phyloP scores from a whole-genome alignment of 2,797 vertebrate genomes.

The Spatula clypeata region DNA sequence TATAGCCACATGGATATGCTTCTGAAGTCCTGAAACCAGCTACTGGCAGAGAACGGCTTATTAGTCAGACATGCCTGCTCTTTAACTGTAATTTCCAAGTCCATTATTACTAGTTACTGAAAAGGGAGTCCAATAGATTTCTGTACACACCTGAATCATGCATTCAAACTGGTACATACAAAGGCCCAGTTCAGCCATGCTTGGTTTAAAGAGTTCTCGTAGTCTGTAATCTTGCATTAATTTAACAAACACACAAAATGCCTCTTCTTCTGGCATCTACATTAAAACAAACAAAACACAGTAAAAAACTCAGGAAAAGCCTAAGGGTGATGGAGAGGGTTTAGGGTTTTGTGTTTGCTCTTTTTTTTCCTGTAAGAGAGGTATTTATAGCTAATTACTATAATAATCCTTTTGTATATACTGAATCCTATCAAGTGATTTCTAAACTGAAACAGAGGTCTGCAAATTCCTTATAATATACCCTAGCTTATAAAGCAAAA shows the following conservation, averaged over 20 bases:
- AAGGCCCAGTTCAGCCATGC: constrained; percentile 98
- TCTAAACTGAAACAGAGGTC: not conserved
- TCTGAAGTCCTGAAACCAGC: not conserved
- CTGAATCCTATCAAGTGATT: not conserved
- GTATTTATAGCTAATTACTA: not conserved
- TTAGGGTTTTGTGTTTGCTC: not conserved
- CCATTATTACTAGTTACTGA: not conserved
- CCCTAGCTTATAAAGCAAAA: not conserved
- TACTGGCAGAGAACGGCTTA: not conserved
- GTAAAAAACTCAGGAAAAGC: not conserved
- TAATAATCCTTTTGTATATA: not conserved
- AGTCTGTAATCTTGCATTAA: constrained; percentile 99
- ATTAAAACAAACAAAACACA: constrained; percentile 31
- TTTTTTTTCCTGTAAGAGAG: not conserved
- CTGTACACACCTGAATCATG: constrained; percentile 96
- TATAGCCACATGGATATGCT: not conserved
- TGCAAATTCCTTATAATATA: not conserved
- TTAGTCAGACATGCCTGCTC: not conserved
- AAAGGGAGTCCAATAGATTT: constrained; percentile 15
- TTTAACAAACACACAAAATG: constrained; percentile 99
- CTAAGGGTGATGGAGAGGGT: not conserved
- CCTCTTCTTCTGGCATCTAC: constrained; percentile 99
- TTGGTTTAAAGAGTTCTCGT: constrained; percentile 98
- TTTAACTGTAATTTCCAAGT: not conserved
- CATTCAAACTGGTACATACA: constrained; percentile 99